phyloP scores from a whole-genome alignment of 2,113 vertebrate genomes.

The Notarius lentiginosus region DNA sequence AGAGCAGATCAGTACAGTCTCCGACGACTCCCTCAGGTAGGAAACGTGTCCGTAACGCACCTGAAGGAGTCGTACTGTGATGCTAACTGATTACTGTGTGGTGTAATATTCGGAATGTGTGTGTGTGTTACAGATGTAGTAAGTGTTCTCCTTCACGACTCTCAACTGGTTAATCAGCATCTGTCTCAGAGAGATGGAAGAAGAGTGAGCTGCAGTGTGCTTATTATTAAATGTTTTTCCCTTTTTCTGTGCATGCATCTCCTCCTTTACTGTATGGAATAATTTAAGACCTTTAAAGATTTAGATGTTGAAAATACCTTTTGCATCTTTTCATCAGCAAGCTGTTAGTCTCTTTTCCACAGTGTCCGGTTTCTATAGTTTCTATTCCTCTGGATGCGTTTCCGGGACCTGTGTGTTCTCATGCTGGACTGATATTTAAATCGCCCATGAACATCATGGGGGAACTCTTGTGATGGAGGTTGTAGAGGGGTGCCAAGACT shows the following conservation, averaged over 20 bases:
- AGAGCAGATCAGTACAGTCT: constrained; percentile 58
- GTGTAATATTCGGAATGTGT: constrained; percentile 25
- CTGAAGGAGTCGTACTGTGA: not conserved
- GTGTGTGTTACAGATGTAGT: constrained; percentile 50
- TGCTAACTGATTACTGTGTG: constrained; percentile 19
- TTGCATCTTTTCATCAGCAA: too few relatives aligned
- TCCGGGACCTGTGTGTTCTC: too few relatives aligned
- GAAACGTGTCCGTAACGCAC: not conserved
- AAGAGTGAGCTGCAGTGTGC: constrained; percentile 48
- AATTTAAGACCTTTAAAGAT: too few relatives aligned
- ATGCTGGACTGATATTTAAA: too few relatives aligned
- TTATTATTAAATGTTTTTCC: not conserved
- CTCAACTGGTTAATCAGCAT: constrained; percentile 72
- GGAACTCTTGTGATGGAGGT: not conserved
- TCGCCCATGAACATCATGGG: too few relatives aligned
- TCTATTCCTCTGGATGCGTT: too few relatives aligned
- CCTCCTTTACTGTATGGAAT: too few relatives aligned
- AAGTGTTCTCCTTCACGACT: constrained; percentile 66
- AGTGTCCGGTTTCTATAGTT: too few relatives aligned
- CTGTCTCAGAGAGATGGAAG: constrained; percentile 51
- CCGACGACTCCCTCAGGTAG: constrained; percentile 65
- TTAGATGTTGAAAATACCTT: too few relatives aligned
- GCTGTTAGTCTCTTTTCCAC: too few relatives aligned
- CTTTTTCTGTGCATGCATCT: too few relatives aligned
- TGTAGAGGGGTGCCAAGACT: not conserved